Percentiles rank a stretch among this genome's conserved stretches.
These are phyloP conservation scores for Lasioglossum figueresi DNA, from an alignment of 2,888 invertebrate species.

Conservation along the genomic window DNA sequence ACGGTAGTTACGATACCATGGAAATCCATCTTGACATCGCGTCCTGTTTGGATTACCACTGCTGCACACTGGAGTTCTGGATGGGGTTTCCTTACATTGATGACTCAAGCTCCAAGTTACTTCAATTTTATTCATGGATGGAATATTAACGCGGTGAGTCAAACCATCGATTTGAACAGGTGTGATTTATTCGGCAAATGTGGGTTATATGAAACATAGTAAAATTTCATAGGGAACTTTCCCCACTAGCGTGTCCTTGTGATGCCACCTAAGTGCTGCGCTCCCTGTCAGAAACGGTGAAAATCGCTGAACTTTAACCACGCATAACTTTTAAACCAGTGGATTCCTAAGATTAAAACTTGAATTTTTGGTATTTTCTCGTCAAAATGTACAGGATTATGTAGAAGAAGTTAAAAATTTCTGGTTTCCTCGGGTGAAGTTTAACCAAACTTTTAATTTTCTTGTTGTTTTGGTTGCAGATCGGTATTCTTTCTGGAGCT, in stretches of 20 bases:
- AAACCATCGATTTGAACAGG: not conserved
- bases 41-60: conserved; percentile 88
- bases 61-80: conserved; percentile 88
- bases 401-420: too few species aligned
- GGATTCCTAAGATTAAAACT: too few species aligned
- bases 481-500: conserved; percentile 87
- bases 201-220: too few species aligned
- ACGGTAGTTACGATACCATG: conserved; percentile 85
- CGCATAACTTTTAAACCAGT: too few species aligned
- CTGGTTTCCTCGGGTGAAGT: too few species aligned
- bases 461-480: conserved; percentile 79
- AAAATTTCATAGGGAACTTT: too few species aligned
- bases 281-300: too few species aligned
- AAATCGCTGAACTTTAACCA: too few species aligned
- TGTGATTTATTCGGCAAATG: not conserved
- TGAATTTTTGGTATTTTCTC: too few species aligned
- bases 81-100: conserved; percentile 89
- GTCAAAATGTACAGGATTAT: too few species aligned
- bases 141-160: conserved; percentile 87
- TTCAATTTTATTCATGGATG: conserved; percentile 89
- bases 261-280: too few species aligned
- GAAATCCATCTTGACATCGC: conserved; percentile 86
- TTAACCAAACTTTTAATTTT: not conserved
- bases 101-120: conserved; percentile 90
- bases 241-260: too few species aligned